Evolutionary conservation across 2,797 vertebrate genomes (phyloP).

Genomic region (Meda fulgida): DNA sequence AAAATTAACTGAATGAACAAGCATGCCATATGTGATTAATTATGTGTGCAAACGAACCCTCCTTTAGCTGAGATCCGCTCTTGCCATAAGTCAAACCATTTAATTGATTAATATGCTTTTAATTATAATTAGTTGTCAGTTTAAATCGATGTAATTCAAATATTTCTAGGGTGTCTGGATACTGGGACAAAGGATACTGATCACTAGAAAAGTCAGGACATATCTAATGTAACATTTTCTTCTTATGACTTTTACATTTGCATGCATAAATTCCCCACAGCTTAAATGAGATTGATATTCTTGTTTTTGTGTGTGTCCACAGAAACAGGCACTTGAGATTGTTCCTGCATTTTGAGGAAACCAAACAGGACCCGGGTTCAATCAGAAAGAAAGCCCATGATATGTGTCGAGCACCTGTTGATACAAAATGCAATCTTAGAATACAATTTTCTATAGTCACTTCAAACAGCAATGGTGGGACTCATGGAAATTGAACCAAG

Average conservation of each 20-base stretch:
- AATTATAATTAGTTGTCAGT: slow-evolving; percentile 45
- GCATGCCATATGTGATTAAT: slow-evolving; percentile 29
- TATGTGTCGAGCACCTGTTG: slow-evolving; percentile 37
- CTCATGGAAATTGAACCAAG: slow-evolving; percentile 9
- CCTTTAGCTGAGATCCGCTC: slow-evolving; percentile 32
- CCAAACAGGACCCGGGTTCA: slow-evolving; percentile 10
- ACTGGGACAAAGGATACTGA: too few relatives aligned
- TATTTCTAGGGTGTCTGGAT: background rate
- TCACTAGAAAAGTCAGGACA: background rate
- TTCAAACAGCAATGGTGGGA: background rate
- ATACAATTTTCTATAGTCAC: slow-evolving; percentile 41
- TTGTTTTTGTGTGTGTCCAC: slow-evolving; percentile 12
- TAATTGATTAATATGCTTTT: slow-evolving; percentile 50
- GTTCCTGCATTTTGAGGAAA: slow-evolving; percentile 10
- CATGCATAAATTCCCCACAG: slow-evolving; percentile 5
- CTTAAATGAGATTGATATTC: slow-evolving; percentile 37
- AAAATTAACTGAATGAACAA: slow-evolving; percentile 40
- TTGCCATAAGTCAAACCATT: slow-evolving; percentile 11
- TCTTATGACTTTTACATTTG: background rate
- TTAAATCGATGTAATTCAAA: slow-evolving; percentile 34
- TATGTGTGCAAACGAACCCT: slow-evolving; percentile 36
- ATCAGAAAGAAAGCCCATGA: slow-evolving; percentile 34
- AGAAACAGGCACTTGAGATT: slow-evolving; percentile 41
- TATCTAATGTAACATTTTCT: background rate
- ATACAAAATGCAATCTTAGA: slow-evolving; percentile 49